These are phyloP conservation scores for Alosa sapidissima DNA, from an alignment of 2,797 vertebrate genomes.

Conservation along the genomic window DNA sequence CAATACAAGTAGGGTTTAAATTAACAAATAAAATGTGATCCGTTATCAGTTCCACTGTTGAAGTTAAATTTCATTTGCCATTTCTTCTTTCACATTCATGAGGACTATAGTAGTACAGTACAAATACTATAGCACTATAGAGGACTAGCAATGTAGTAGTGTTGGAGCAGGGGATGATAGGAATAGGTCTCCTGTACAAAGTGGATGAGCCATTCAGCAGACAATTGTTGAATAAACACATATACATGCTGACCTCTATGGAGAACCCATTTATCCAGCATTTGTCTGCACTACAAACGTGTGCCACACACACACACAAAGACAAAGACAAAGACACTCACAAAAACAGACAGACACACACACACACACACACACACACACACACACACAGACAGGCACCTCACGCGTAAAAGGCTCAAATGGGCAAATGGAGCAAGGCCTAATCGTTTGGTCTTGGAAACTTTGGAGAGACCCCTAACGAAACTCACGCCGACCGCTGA, in stretches of 20 bases:
- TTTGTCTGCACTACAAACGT: not conserved
- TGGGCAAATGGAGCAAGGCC: not conserved
- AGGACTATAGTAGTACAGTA: conserved; percentile 39
- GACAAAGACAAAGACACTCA: not conserved
- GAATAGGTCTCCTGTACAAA: not conserved
- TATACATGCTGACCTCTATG: not conserved
- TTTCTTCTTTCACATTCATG: conserved; percentile 68
- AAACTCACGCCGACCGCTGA: not conserved
- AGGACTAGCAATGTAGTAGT: not conserved
- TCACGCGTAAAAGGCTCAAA: not conserved
- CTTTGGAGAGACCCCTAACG: conserved; percentile 15
- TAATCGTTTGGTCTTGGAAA: conserved; percentile 11
- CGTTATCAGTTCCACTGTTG: conserved; percentile 31
- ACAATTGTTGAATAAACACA: not conserved
- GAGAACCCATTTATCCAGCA: conserved; percentile 3
- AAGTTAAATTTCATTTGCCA: conserved; percentile 18
- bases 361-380: not conserved
- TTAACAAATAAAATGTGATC: conserved; percentile 33
- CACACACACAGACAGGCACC: not conserved
- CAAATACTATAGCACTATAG: not conserved
- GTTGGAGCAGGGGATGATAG: not conserved
- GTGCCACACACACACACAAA: not conserved
- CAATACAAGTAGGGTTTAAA: conserved; percentile 42
- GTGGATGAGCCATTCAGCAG: not conserved
- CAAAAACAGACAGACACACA: not conserved